Base-by-base conservation (phyloP, 2,113 vertebrate genomes). In the Triplophysa siluroides region DNA sequence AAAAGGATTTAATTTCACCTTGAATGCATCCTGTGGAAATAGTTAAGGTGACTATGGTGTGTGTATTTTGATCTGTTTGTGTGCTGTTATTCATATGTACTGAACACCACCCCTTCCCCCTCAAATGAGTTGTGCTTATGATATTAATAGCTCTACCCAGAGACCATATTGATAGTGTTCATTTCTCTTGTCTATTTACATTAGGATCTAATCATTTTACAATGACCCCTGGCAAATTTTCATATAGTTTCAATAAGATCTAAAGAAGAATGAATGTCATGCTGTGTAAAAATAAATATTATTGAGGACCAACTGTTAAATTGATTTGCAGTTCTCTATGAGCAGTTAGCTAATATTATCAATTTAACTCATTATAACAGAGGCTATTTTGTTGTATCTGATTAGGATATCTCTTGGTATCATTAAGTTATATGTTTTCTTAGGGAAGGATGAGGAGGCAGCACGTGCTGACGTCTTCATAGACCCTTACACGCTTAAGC, bases 101-200 rank as follows among this genome's bases (percentile, higher is more conserved):
- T 70, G 41, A 43, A 60, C 9, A 73, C 71, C 63, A 61, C 29
- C 43, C 78, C 62, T 74, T 78, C 65, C 65, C 68, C 65, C 78
- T 68, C 87, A 83, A 89, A 84, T 88, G 76, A 84, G 78, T 80
- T 86, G 81, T 76, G 38, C 68, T 69, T 70, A 56, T 41, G 76
- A 87, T 88, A 89, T 89, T 91, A 90, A 92, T 91, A 91, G 54
- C 70, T 9, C 50, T 14, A 61, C 75, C 45, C 61, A 82, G 81
- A 85, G 84, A 77, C 61, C 61, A 79, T 67, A 76, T 78, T 52
- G 67, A 78, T 56, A 87, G 83, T 83, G 87, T 81, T 21, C 62
- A 83, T 83, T 86, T 78, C 84, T 85, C 86, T 81, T 81, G 75
- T 86, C 87, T 92, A 89, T 91, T 91, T 90, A 85, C 89, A 92